Evolutionary conservation across 2,113 vertebrate species (phyloP).

Genomic region (Neofelis nebulosa): DNA sequence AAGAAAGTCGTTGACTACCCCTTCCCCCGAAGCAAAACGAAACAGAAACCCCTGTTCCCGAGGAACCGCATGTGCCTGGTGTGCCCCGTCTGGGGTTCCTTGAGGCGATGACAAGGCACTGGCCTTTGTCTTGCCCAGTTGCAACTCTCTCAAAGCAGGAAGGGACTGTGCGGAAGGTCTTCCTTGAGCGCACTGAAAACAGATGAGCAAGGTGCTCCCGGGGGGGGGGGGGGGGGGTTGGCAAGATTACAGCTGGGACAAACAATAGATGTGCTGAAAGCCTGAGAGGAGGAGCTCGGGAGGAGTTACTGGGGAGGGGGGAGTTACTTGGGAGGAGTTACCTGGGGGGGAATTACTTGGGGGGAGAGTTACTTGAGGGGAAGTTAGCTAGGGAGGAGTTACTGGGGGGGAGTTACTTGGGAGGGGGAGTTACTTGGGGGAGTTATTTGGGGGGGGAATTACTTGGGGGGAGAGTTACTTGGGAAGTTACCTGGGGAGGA

Average conservation of each 20-base stretch:
- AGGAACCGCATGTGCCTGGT: not conserved
- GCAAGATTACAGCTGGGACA: not conserved
- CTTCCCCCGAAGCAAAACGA: not conserved
- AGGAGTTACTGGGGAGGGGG: not conserved
- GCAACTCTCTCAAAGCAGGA: not conserved
- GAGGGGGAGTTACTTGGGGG: no score
- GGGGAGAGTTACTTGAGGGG: no score
- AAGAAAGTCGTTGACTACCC: not conserved
- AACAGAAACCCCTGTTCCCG: not conserved
- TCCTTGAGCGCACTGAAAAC: not conserved
- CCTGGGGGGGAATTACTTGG: no score
- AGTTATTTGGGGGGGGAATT: no score
- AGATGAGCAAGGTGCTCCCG: not conserved
- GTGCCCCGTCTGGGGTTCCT: not conserved
- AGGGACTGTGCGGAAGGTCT: not conserved
- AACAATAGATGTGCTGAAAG: not conserved
- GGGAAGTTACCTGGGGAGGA: no score
- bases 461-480: no score
- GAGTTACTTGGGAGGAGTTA: not conserved
- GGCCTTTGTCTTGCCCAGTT: not conserved
- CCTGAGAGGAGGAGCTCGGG: not conserved
- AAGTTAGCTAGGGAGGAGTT: no score
- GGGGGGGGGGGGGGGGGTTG: accelerated
- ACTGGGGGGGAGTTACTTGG: no score
- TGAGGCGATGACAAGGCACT: not conserved